A percentile compares a stretch with the other conserved stretches of the same genome.
Conservation (phyloP, 2,888 invertebrate genomes). For the Pollenia labialis region DNA sequence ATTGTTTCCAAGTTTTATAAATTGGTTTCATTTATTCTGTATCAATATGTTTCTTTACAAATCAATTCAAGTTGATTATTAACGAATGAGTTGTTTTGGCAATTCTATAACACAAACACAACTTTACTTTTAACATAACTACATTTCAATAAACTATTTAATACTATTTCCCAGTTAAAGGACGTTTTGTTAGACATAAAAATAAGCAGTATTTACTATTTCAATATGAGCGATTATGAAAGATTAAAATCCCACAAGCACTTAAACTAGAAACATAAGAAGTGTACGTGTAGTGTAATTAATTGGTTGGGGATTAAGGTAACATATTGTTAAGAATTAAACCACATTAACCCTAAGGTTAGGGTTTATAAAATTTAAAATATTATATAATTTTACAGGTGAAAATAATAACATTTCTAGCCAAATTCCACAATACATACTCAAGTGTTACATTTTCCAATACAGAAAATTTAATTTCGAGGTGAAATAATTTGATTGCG, state of each 20-base stretch:
- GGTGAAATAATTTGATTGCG: too few relatives aligned
- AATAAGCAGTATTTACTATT: slow-evolving; percentile 13
- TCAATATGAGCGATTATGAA: not conserved
- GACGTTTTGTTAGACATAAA: not conserved
- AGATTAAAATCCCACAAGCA: not conserved
- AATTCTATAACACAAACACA: not conserved
- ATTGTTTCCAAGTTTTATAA: too few relatives aligned
- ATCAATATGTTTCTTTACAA: not conserved
- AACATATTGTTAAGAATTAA: not conserved
- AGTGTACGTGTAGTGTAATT: too few relatives aligned
- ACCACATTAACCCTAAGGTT: not conserved
- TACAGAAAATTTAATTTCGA: too few relatives aligned
- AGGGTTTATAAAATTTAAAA: not conserved
- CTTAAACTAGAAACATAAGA: not conserved
- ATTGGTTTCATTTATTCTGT: too few relatives aligned
- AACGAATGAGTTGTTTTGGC: not conserved
- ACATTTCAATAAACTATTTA: slow-evolving; percentile 3
- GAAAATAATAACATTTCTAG: not conserved
- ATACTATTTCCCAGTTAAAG: not conserved
- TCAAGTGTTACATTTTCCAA: too few relatives aligned
- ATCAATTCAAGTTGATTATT: not conserved
- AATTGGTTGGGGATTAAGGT: not conserved
- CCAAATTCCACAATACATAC: too few relatives aligned
- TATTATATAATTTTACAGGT: not conserved
- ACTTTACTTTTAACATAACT: not conserved